Evolutionary conservation across 2,113 vertebrate species (phyloP).

Genomic region (Zapornia atra): DNA sequence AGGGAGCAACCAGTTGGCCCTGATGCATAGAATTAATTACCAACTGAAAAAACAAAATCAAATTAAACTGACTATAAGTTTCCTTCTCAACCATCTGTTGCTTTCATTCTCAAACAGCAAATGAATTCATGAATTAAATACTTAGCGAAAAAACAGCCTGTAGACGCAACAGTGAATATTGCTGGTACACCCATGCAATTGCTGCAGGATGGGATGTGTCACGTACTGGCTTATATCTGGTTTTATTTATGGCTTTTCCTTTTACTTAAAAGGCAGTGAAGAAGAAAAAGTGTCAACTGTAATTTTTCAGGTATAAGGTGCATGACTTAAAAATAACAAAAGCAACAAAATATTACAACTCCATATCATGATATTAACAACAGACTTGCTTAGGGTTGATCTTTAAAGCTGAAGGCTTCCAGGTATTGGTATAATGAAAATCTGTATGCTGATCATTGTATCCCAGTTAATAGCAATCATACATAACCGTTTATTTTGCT

Average conservation of each 20-base stretch:
- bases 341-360: background rate
- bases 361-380: background rate
- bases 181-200: background rate
- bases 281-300: background rate
- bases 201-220: background rate
- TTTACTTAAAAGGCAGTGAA: background rate
- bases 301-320: background rate
- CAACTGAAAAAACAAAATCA: slow-evolving; percentile 9
- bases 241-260: background rate
- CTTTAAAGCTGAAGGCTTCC: background rate
- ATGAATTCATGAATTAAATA: background rate
- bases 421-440: background rate
- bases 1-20: background rate
- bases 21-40: background rate
- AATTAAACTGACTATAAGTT: background rate
- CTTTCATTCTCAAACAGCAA: slow-evolving; percentile 10
- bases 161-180: background rate
- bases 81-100: slow-evolving; percentile 5
- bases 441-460: background rate
- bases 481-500: background rate
- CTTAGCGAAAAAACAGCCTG: background rate
- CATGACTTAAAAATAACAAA: background rate
- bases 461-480: background rate
- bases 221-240: background rate
- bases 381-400: background rate